Evolutionary conservation across 2,113 vertebrate species (phyloP).

Genomic region (Collichthys lucidus): DNA sequence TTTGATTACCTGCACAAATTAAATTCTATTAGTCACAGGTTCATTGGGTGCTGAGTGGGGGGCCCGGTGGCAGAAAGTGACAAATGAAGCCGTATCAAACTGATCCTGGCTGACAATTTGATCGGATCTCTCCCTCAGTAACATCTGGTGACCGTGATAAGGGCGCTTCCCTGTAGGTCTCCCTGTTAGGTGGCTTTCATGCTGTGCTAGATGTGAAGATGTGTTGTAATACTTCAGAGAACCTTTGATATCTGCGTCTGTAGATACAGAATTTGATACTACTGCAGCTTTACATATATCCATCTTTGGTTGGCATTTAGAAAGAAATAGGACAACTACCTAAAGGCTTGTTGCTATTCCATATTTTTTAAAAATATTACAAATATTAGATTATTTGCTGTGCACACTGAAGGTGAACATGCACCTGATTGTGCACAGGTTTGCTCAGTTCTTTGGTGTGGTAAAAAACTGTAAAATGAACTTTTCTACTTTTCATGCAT

Average conservation of each 20-base stretch:
- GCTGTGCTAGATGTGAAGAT: conserved; percentile 62
- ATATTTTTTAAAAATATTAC: neutral
- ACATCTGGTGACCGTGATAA: conserved; percentile 79
- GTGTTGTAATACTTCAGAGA: conserved; percentile 71
- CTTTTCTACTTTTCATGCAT: neutral
- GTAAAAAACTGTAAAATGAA: neutral
- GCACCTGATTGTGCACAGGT: neutral
- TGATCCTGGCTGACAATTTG: conserved; percentile 57
- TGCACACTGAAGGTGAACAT: neutral
- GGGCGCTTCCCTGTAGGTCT: conserved; percentile 69
- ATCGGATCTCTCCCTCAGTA: conserved; percentile 62
- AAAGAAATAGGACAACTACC: neutral
- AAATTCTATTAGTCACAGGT: conserved; percentile 62
- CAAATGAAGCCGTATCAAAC: conserved; percentile 55
- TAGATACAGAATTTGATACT: conserved; percentile 47
- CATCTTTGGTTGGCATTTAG: conserved; percentile 4
- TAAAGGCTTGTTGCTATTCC: neutral
- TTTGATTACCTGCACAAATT: conserved; percentile 54
- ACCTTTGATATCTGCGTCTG: conserved; percentile 72
- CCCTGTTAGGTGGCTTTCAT: conserved; percentile 69
- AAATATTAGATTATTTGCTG: neutral
- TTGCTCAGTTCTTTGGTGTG: neutral
- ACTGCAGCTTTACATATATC: neutral
- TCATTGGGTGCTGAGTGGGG: conserved; percentile 27
- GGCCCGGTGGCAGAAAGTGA: conserved; percentile 19